These are phyloP conservation scores for Glyphotaelius pellucidus DNA, from an alignment of 2,888 invertebrate species.

Conservation along the genomic window DNA sequence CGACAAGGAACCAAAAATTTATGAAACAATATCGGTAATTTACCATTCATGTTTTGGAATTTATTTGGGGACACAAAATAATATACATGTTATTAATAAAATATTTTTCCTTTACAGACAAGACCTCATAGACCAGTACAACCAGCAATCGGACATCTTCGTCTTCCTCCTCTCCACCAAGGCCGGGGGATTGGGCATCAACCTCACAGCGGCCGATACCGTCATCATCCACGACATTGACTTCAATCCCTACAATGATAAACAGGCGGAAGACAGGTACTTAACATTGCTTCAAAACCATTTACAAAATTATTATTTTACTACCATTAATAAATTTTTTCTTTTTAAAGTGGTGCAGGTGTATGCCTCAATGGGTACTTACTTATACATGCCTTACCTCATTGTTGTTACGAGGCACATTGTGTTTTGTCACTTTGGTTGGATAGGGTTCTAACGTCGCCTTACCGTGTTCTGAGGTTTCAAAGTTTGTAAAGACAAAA, in stretches of 20 bases:
- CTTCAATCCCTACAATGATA: constrained; percentile 99
- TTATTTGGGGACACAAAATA: too few species aligned
- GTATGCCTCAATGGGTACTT: too few species aligned
- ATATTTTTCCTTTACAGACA: constrained; percentile 80
- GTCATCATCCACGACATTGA: constrained; percentile 98
- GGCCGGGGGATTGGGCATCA: constrained; percentile 97
- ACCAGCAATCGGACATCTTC: constrained; percentile 87
- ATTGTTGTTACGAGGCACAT: too few species aligned
- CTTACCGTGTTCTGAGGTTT: too few species aligned
- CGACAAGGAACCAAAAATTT: too few species aligned
- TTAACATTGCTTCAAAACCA: neutral
- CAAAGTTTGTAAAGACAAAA: too few species aligned
- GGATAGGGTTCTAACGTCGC: too few species aligned
- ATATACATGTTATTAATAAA: neutral
- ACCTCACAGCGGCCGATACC: constrained; percentile 95
- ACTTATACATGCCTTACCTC: too few species aligned
- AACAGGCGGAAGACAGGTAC: constrained; percentile 95
- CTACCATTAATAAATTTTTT: neutral
- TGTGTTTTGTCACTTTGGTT: too few species aligned
- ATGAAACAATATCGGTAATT: too few species aligned
- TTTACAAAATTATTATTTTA: neutral
- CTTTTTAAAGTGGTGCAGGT: neutral
- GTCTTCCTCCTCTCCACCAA: constrained; percentile 94
- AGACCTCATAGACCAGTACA: constrained; percentile 93
- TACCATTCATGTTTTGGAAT: too few species aligned